Percentiles rank a stretch among this genome's conserved stretches.
Conservation (phyloP, 2,888 invertebrate genomes). For the Watsonalla binaria region DNA sequence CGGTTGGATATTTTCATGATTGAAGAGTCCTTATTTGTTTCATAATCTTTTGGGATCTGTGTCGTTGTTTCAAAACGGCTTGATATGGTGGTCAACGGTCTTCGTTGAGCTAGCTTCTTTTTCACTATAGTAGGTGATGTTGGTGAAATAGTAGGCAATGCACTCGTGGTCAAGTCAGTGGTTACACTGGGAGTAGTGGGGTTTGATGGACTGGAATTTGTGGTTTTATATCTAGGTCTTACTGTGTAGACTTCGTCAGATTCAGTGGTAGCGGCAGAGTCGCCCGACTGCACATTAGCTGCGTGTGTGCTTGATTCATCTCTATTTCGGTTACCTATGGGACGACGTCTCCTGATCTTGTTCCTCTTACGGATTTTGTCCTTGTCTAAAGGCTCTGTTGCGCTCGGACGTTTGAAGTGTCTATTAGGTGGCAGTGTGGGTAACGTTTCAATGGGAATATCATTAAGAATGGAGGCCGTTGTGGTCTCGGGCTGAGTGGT, state of each 20-base stretch:
- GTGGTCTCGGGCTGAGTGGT: conserved; percentile 39
- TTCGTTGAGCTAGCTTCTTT: conserved; percentile 59
- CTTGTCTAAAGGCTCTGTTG: conserved; percentile 45
- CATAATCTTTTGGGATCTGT: conserved; percentile 39
- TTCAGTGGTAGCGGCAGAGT: conserved; percentile 38
- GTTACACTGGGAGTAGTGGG: conserved; percentile 66
- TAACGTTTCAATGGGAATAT: conserved; percentile 48
- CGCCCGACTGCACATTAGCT: conserved; percentile 38
- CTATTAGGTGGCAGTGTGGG: conserved; percentile 69
- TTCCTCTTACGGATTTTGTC: conserved; percentile 64
- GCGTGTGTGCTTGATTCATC: conserved; percentile 45
- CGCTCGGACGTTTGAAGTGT: conserved; percentile 65
- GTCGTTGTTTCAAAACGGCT: conserved; percentile 60
- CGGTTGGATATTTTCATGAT: conserved; percentile 75
- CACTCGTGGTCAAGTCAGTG: conserved; percentile 68
- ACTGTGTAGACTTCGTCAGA: conserved; percentile 56
- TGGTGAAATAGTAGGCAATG: conserved; percentile 65
- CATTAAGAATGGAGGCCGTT: conserved; percentile 43
- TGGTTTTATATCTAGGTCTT: conserved; percentile 57
- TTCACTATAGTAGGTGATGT: conserved; percentile 63
- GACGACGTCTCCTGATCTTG: conserved; percentile 69
- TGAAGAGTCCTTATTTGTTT: conserved; percentile 58
- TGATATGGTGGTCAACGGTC: conserved; percentile 48
- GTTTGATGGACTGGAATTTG: conserved; percentile 41
- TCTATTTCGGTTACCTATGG: conserved; percentile 49